Base-by-base conservation (phyloP, 2,797 vertebrate genomes). In the Morelia viridis region DNA sequence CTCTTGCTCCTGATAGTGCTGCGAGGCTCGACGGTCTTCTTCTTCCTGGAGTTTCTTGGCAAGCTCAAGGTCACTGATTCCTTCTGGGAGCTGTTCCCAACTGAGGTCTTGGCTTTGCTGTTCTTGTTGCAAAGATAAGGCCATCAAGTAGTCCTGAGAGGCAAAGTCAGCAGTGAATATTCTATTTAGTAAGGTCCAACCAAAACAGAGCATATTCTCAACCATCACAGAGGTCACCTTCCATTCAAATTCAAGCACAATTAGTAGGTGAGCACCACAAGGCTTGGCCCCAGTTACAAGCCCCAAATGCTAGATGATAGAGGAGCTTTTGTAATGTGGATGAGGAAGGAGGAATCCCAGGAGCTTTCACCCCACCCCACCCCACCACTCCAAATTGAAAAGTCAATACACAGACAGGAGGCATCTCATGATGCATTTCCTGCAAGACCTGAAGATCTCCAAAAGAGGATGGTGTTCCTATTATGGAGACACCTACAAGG, bases 1-100 rank as follows among this genome's bases (percentile, higher is more conserved):
- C 93, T 99, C 99, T 92, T 99, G 99, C 94, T 99, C 99, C 97
- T 99, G 99, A 93, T 99, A 99, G 98, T 98, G 99, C 93, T 99
- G 99, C 17, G 99, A 99, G 85, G 99, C 99, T 89, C 98, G 98
- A 50, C 98, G 97, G 95, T 99, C 99, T 93, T 99, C 99, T 91
- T 99, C 99, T 93, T 99, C 99, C 96, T 99, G 99, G 64, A 99
- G 98, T 95, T 99, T 99, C 97, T 99, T 99, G 0, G 99, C 99
- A 80, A 99, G 97, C 95, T 99, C 99, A 62, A 99, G 97, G 96
- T 99, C 99, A 92, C 99, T 99, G 97, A 99, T 98, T 93, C 98
- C 99, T 97, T 99, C 99, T 1, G 99, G 99, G 68, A 99, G 98
- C 93, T 99, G 98, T 93, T 99, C 99, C 99, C 99, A 99, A 89